Evolutionary conservation across 2,888 invertebrate species (phyloP).

Genomic region (Pachycephus smyrnensis): DNA sequence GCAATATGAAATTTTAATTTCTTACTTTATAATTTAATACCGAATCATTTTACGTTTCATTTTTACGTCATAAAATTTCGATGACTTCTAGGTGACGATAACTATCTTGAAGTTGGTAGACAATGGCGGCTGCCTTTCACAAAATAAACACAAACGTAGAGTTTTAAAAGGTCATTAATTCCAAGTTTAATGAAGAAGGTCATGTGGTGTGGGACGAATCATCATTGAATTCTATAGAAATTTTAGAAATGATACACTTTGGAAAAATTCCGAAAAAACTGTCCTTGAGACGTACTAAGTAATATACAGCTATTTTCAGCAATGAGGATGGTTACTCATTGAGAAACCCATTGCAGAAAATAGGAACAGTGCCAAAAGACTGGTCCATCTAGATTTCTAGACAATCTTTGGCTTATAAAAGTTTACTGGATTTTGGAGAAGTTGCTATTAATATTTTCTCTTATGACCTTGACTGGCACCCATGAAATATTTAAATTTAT

Average conservation of each 20-base stretch:
- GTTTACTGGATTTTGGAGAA: not conserved
- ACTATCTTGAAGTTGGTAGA: not conserved
- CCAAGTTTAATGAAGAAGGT: not conserved
- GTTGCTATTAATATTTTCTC: not conserved
- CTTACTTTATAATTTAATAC: not conserved
- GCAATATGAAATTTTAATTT: slow-evolving; percentile 2
- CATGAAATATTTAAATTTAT: not conserved
- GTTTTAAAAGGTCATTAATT: not conserved
- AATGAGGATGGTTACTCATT: not conserved
- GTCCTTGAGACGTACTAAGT: not conserved
- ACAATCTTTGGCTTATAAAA: not conserved
- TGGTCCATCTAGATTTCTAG: not conserved
- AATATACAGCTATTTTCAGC: not conserved
- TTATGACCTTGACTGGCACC: not conserved
- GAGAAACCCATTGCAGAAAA: not conserved
- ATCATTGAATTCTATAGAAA: not conserved
- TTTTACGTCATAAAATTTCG: slow-evolving; percentile 20
- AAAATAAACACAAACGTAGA: not conserved
- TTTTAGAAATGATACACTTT: not conserved
- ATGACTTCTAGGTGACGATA: slow-evolving; percentile 20
- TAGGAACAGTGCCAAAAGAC: not conserved
- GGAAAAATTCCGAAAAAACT: not conserved
- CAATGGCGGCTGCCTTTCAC: not conserved
- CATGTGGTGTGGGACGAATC: not conserved
- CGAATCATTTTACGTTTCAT: not conserved